Evolutionary conservation across 2,113 vertebrate genomes (phyloP).

Genomic region (Clarias macrocephalus): DNA sequence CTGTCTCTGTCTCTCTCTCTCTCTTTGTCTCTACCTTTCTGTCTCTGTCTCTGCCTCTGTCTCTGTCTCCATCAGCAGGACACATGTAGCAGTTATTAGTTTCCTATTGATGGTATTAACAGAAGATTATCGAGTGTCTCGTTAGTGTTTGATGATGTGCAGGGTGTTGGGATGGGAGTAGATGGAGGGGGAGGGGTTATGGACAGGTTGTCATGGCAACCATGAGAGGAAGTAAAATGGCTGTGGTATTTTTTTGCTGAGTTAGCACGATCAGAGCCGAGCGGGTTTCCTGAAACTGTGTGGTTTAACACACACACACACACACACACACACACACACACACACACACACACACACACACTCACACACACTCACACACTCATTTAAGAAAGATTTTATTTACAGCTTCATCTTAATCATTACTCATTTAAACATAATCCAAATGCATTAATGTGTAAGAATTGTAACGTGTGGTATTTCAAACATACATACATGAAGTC

Average conservation of each 20-base stretch:
- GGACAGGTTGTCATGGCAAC: constrained; percentile 5
- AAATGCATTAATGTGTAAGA: not conserved
- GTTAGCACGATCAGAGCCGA: constrained; percentile 17
- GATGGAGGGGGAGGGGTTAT: not conserved
- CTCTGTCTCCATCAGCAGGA: not conserved
- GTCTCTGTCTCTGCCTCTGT: no score
- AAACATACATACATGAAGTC: not conserved
- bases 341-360: constrained; percentile 10
- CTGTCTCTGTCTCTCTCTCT: no score
- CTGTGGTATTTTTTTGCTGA: constrained; percentile 28
- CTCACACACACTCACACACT: not conserved
- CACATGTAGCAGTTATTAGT: not conserved
- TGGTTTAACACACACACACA: constrained; percentile 36
- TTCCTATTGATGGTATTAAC: not conserved
- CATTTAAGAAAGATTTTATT: not conserved
- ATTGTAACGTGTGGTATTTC: not conserved
- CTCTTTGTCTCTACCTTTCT: no score
- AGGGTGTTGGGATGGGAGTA: not conserved
- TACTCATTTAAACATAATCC: not conserved
- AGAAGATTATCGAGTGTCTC: not conserved
- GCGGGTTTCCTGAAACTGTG: constrained; percentile 37
- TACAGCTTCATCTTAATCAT: not conserved
- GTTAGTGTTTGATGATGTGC: not conserved
- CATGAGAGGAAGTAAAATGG: constrained; percentile 34
- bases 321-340: not conserved